Percentiles rank a stretch among this genome's conserved stretches.
Conservation (phyloP, 2,797 vertebrate genomes). For the Limnodromus scolopaceus region DNA sequence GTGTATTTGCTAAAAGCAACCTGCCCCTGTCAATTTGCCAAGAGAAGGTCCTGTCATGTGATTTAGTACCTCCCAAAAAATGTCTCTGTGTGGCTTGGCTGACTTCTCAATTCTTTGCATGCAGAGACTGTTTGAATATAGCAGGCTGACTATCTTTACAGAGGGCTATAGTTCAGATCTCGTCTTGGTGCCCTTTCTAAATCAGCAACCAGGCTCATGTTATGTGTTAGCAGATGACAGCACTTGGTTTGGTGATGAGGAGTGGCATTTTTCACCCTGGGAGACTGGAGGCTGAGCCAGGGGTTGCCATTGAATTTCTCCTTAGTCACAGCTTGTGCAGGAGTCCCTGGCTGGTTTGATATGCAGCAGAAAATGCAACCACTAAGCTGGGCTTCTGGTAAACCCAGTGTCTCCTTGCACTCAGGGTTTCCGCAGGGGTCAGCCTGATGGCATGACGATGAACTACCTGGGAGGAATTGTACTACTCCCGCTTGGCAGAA, state of each 20-base stretch:
- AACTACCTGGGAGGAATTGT: background rate
- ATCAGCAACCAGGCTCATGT: background rate
- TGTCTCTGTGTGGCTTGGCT: background rate
- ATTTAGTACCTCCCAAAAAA: background rate
- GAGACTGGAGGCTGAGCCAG: background rate
- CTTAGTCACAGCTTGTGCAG: background rate
- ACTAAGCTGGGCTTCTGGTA: background rate
- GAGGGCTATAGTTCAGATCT: background rate
- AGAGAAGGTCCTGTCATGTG: background rate
- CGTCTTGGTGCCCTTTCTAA: background rate
- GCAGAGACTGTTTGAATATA: background rate
- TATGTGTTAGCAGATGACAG: background rate
- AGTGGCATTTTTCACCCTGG: background rate
- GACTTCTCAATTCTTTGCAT: background rate
- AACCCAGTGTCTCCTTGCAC: background rate
- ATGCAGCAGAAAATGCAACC: background rate
- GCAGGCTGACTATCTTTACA: background rate
- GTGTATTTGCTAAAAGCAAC: constrained; percentile 16
- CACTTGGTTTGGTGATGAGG: background rate
- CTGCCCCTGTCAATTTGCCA: background rate
- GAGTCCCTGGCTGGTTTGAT: background rate
- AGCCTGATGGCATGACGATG: background rate
- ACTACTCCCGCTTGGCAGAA: background rate
- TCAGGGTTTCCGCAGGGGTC: background rate
- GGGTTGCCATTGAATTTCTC: background rate